phyloP scores from a whole-genome alignment of 2,113 vertebrate genomes.

The Nettapus auritus region DNA sequence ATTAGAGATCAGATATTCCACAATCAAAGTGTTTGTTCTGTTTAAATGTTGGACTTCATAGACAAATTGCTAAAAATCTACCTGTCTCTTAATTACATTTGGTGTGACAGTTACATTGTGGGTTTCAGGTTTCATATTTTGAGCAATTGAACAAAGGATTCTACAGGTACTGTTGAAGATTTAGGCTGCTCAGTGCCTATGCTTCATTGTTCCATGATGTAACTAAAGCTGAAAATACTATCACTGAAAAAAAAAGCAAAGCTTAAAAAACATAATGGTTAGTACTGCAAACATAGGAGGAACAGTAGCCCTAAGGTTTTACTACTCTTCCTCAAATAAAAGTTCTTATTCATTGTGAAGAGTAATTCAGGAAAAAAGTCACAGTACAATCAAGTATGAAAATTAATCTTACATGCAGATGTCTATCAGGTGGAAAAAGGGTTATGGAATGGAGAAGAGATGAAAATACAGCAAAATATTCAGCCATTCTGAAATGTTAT shows the following conservation, averaged over 20 bases:
- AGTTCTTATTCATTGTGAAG: not conserved
- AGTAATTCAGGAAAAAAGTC: not conserved
- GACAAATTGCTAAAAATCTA: not conserved
- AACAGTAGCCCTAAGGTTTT: not conserved
- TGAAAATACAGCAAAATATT: not conserved
- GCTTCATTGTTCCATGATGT: not conserved
- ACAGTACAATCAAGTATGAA: not conserved
- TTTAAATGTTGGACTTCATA: not conserved
- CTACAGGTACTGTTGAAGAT: not conserved
- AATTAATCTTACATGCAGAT: not conserved
- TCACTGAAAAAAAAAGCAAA: not conserved
- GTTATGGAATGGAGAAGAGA: not conserved
- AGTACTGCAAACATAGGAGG: not conserved
- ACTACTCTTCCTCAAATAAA: not conserved
- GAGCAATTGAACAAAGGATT: not conserved
- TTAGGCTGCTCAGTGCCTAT: not conserved
- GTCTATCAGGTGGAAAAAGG: not conserved
- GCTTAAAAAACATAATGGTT: not conserved
- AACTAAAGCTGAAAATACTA: not conserved
- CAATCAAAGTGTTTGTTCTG: not conserved
- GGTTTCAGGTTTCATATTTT: not conserved
- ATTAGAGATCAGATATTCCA: not conserved
- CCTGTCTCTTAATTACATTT: not conserved
- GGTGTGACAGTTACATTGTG: not conserved
- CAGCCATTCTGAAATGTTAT: not conserved